Evolutionary conservation across 23 tunicate species (phyloP).

Genomic region (Diplosoma virens): DNA sequence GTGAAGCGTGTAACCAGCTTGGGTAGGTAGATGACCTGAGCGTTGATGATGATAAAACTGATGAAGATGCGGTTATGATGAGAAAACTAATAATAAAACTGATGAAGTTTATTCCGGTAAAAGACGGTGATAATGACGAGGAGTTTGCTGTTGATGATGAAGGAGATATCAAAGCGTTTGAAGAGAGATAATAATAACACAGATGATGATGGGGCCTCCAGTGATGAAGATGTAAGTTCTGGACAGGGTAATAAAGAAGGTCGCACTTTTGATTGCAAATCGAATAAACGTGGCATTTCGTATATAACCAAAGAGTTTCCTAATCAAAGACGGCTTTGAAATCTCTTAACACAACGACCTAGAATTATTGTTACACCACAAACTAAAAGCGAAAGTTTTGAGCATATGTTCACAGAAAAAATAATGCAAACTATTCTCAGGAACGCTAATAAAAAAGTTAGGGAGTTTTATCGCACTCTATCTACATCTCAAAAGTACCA

Average conservation of each 20-base stretch:
- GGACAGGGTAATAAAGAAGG: background rate
- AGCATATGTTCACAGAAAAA: background rate
- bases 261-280: background rate
- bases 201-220: background rate
- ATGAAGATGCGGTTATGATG: background rate
- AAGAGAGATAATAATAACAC: background rate
- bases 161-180: background rate
- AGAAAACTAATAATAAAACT: no score
- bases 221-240: background rate
- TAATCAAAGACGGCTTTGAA: background rate
- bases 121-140: background rate
- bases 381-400: background rate
- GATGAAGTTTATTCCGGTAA: background rate
- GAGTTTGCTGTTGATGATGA: background rate
- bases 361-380: background rate
- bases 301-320: background rate
- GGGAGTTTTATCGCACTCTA: background rate
- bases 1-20: background rate
- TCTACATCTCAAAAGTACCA: background rate
- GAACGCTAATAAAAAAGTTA: background rate
- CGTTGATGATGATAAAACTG: background rate
- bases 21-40: background rate
- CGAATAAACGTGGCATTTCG: background rate
- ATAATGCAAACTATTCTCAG: background rate
- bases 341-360: background rate